phyloP scores from a whole-genome alignment of 2,888 invertebrate species.

The Athrips mouffetella region DNA sequence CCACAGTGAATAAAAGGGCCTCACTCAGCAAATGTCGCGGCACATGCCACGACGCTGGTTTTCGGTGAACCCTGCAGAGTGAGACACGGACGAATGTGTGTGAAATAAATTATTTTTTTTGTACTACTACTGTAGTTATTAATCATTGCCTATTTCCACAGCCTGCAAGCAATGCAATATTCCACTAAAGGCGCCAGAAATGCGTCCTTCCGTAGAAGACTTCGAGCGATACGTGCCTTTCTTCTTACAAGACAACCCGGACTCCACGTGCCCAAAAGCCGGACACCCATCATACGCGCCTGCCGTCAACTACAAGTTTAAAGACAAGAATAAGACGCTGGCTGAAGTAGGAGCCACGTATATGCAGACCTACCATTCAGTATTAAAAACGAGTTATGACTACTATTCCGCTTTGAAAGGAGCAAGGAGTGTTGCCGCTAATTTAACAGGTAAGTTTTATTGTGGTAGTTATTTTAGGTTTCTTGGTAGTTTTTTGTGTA shows the following conservation, averaged over 20 bases:
- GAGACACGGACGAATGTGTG: not conserved
- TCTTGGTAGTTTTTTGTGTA: too few relatives aligned
- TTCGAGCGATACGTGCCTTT: conserved; percentile 87
- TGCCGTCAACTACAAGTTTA: conserved; percentile 80
- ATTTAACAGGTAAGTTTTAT: conserved; percentile 84
- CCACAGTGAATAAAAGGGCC: too few relatives aligned
- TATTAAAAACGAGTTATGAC: conserved; percentile 92
- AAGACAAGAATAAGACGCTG: conserved; percentile 51
- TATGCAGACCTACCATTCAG: conserved; percentile 93
- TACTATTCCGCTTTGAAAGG: conserved; percentile 92
- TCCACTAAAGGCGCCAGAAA: conserved; percentile 51
- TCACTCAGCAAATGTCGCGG: too few relatives aligned
- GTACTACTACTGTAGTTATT: not conserved
- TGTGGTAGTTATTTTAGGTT: too few relatives aligned
- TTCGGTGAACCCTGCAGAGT: too few relatives aligned
- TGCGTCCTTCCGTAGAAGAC: conserved; percentile 79
- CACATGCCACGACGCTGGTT: too few relatives aligned
- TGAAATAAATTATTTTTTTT: not conserved
- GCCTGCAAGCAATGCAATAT: conserved; percentile 76
- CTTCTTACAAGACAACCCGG: conserved; percentile 91
- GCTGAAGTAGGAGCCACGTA: conserved; percentile 87
- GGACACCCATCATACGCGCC: conserved; percentile 91
- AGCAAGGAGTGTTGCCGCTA: conserved; percentile 88
- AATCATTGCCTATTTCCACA: too few relatives aligned
- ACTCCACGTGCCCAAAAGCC: conserved; percentile 84